Percentiles rank a stretch among this genome's conserved stretches.
These are phyloP conservation scores for Lithobius niger DNA, from an alignment of 1,140 invertebrate species.

Conservation along the genomic window DNA sequence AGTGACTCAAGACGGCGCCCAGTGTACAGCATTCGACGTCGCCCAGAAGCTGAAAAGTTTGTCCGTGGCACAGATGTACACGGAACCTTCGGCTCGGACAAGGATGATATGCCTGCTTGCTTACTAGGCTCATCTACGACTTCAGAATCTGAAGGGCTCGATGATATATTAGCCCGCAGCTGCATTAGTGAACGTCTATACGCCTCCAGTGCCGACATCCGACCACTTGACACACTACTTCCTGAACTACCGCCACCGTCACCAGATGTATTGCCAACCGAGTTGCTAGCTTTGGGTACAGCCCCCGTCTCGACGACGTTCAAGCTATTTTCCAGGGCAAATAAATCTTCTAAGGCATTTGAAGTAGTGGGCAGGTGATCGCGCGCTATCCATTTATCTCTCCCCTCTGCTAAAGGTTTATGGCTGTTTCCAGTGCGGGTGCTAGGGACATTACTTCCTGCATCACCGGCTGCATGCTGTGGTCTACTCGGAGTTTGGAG, in stretches of 20 bases:
- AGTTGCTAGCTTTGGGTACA: neutral
- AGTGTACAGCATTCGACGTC: neutral
- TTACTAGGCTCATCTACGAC: too few relatives aligned
- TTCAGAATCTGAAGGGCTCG: too few relatives aligned
- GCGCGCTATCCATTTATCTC: too few relatives aligned
- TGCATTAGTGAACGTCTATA: neutral
- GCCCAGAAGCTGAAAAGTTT: neutral
- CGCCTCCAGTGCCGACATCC: neutral
- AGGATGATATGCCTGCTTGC: too few relatives aligned
- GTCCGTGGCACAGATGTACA: neutral
- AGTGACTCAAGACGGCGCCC: neutral
- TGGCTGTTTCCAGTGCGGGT: too few relatives aligned
- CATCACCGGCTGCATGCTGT: too few relatives aligned
- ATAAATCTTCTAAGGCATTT: neutral
- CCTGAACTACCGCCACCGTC: neutral
- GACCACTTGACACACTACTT: too few relatives aligned
- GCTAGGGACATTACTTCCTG: too few relatives aligned
- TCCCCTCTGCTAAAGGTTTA: too few relatives aligned
- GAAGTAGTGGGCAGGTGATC: too few relatives aligned
- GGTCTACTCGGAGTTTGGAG: neutral
- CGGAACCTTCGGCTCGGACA: too few relatives aligned
- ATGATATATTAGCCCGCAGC: neutral
- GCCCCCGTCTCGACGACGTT: neutral
- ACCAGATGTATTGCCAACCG: neutral
- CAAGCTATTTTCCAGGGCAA: neutral